Evolutionary conservation across 2,888 invertebrate species (phyloP).

Genomic region (Hecatera dysodea): DNA sequence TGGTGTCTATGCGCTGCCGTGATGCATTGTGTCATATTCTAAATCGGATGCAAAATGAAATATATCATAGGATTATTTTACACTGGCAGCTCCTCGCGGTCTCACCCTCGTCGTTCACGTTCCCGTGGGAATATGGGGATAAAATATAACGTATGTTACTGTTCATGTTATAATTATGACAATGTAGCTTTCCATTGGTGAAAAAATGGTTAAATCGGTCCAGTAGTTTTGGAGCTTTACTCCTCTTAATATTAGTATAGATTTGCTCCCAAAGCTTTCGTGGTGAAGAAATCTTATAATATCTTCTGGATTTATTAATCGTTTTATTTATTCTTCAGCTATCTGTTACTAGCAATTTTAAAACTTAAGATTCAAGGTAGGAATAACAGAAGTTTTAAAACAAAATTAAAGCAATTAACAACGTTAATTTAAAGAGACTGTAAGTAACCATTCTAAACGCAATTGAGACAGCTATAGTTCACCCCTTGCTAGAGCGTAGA

Average conservation of each 20-base stretch:
- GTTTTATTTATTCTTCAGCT: too few species aligned
- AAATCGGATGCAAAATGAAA: slow-evolving; percentile 9
- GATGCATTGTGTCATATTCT: background rate
- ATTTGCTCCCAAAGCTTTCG: slow-evolving; percentile 10
- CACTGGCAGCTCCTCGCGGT: too few species aligned
- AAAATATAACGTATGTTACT: too few species aligned
- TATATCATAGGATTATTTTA: slow-evolving; percentile 18
- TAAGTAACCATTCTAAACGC: slow-evolving; percentile 17
- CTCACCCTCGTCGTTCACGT: too few species aligned
- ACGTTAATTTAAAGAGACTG: background rate
- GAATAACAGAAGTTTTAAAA: background rate
- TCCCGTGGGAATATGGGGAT: too few species aligned
- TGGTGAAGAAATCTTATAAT: background rate
- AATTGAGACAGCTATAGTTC: slow-evolving; percentile 35
- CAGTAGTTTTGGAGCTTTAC: too few species aligned
- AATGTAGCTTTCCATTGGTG: too few species aligned
- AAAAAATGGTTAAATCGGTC: too few species aligned
- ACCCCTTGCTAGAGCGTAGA: slow-evolving; percentile 19
- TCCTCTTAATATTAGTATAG: too few species aligned
- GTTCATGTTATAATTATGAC: too few species aligned
- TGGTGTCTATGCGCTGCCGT: background rate
- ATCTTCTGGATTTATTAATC: slow-evolving; percentile 14
- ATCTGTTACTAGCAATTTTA: background rate
- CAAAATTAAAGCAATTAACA: slow-evolving; percentile 4
- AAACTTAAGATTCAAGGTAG: background rate